These are phyloP conservation scores for Cantharis lateralis DNA, from an alignment of 2,888 invertebrate genomes.

Conservation along the genomic window DNA sequence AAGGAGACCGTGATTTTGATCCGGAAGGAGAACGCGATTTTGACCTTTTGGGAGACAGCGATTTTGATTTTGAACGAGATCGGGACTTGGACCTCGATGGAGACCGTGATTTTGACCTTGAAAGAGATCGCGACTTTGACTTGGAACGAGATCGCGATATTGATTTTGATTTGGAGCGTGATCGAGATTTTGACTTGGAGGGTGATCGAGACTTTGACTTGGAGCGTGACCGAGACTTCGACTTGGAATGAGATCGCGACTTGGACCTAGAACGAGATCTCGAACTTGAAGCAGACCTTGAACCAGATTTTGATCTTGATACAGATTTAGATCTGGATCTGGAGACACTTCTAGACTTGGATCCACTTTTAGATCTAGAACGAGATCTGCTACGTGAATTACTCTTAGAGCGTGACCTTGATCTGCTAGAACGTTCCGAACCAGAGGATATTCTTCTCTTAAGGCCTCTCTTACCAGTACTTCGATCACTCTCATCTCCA, in stretches of 20 bases:
- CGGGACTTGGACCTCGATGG: conserved; percentile 39
- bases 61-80: conserved; percentile 47
- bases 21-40: conserved; percentile 21
- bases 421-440: conserved; percentile 59
- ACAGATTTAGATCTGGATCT: conserved; percentile 41
- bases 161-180: conserved; percentile 45
- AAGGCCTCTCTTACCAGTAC: conserved; percentile 62
- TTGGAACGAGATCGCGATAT: conserved; percentile 51
- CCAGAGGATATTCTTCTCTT: conserved; percentile 65
- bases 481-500: conserved; percentile 59
- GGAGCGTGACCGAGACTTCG: conserved; percentile 48
- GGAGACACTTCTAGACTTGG: conserved; percentile 37
- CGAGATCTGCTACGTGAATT: conserved; percentile 49
- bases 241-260: conserved; percentile 52
- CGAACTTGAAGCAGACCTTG: conserved; percentile 53
- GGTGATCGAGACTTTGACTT: conserved; percentile 44
- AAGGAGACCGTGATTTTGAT: conserved; percentile 26
- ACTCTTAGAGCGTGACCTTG: conserved; percentile 54
- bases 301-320: conserved; percentile 52
- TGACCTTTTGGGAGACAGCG: conserved; percentile 39
- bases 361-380: conserved; percentile 48
- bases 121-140: conserved; percentile 48
- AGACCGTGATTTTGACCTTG: conserved; percentile 45
- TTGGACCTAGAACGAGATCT: conserved; percentile 47
- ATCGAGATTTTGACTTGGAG: conserved; percentile 41